Evolutionary conservation across 2,797 vertebrate genomes (phyloP).

Genomic region (Manis javanica): DNA sequence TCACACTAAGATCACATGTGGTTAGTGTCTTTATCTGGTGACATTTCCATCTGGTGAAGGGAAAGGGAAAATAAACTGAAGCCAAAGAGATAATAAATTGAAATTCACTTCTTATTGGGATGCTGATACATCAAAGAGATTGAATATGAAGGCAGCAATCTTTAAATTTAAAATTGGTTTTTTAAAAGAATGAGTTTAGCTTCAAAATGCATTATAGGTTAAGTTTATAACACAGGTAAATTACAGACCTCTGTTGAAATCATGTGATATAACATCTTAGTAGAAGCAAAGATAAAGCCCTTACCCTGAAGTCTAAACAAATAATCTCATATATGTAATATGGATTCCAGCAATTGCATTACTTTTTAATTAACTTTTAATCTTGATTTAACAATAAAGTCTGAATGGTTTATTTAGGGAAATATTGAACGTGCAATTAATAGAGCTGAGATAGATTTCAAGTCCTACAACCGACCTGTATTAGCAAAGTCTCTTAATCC

Average conservation of each 20-base stretch:
- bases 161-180: conserved; percentile 2
- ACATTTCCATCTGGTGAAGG: conserved; percentile 71
- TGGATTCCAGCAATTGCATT: background rate
- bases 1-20: conserved; percentile 66
- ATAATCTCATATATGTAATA: background rate
- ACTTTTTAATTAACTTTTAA: background rate
- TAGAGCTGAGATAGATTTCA: background rate
- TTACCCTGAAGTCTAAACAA: background rate
- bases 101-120: conserved; percentile 49
- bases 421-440: background rate
- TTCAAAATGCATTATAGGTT: background rate
- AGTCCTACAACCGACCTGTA: background rate
- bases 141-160: background rate
- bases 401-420: background rate
- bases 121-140: background rate
- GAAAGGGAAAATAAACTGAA: conserved; percentile 60
- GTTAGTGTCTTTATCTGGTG: conserved; percentile 73
- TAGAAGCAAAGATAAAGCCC: background rate
- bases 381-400: background rate
- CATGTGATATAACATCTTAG: background rate
- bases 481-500: background rate
- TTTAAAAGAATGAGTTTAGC: background rate
- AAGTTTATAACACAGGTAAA: background rate
- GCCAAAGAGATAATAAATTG: conserved; percentile 35
- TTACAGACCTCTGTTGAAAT: background rate